Percentiles rank a stretch among this genome's conserved stretches.
These are phyloP conservation scores for Heliconius melpomene DNA, from an alignment of 1,140 invertebrate species.

Conservation along the genomic window DNA sequence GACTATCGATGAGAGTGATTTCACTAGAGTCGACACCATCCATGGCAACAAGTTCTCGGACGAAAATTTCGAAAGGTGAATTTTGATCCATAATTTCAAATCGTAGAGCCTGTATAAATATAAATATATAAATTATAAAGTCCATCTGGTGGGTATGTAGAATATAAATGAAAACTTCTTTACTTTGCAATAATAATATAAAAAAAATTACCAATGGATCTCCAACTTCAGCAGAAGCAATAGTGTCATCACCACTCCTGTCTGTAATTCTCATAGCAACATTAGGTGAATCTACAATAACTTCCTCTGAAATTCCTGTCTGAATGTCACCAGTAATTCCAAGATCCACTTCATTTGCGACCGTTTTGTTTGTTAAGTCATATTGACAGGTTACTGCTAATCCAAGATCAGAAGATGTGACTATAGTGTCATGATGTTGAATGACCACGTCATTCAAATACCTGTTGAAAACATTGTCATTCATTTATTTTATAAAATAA, in stretches of 20 bases:
- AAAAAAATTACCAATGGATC: constrained; percentile 86
- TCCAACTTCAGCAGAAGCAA: constrained; percentile 92
- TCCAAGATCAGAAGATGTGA: constrained; percentile 95
- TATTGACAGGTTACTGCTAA: constrained; percentile 96
- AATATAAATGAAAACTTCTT: background rate
- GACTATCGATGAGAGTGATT: constrained; percentile 95
- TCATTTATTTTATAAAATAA: background rate
- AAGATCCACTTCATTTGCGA: constrained; percentile 94
- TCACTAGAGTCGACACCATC: constrained; percentile 95
- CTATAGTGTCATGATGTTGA: constrained; percentile 97
- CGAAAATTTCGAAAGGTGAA: constrained; percentile 97
- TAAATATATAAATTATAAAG: constrained; percentile 23
- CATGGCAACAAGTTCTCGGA: constrained; percentile 95
- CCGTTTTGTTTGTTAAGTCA: constrained; percentile 95
- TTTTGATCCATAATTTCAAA: constrained; percentile 96
- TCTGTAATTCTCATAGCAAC: constrained; percentile 97
- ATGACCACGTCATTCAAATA: constrained; percentile 95
- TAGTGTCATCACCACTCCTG: constrained; percentile 88
- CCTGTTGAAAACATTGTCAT: constrained; percentile 41
- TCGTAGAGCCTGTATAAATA: constrained; percentile 84
- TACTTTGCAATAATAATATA: background rate
- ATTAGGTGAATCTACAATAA: constrained; percentile 95
- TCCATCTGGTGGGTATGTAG: background rate
- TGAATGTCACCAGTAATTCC: constrained; percentile 93
- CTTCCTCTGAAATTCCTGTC: constrained; percentile 89